A percentile compares a stretch with the other conserved stretches of the same genome.
Evolutionary conservation across 2,888 invertebrate genomes (phyloP).

Genomic region (Drosophila siamana): DNA sequence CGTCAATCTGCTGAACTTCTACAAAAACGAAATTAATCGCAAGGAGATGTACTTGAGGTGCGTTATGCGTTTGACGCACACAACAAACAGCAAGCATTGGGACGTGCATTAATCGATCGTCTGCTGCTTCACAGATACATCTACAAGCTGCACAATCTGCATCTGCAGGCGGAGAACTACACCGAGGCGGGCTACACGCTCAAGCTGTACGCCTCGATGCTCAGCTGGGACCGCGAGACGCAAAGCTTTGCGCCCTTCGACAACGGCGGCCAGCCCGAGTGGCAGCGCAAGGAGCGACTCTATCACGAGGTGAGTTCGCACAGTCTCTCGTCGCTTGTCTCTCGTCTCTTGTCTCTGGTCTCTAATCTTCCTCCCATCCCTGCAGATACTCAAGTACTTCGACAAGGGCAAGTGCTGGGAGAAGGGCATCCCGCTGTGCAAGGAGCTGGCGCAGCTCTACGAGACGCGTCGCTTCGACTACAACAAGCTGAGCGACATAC

Average conservation of each 20-base stretch:
- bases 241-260: slow-evolving; percentile 88
- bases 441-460: slow-evolving; percentile 94
- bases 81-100: no score
- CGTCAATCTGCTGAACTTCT: slow-evolving; percentile 97
- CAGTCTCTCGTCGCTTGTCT: no score
- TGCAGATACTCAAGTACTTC: slow-evolving; percentile 95
- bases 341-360: no score
- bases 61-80: no score
- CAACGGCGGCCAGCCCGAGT: slow-evolving; percentile 92
- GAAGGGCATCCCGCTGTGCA: slow-evolving; percentile 95
- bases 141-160: slow-evolving; percentile 96
- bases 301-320: slow-evolving; percentile 92
- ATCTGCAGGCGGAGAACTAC: slow-evolving; percentile 95
- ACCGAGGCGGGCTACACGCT: slow-evolving; percentile 98
- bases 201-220: slow-evolving; percentile 95
- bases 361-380: no score
- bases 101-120: no score
- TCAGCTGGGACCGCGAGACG: slow-evolving; percentile 92
- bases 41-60: slow-evolving; percentile 96
- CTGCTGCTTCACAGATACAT: slow-evolving; percentile 89
- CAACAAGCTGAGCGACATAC: slow-evolving; percentile 92
- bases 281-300: slow-evolving; percentile 95
- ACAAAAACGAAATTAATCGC: slow-evolving; percentile 97
- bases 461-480: slow-evolving; percentile 95
- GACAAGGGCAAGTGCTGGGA: slow-evolving; percentile 99